Evolutionary conservation across 2,797 vertebrate species (phyloP).

Genomic region (Acrossocheilus wenchowensis): DNA sequence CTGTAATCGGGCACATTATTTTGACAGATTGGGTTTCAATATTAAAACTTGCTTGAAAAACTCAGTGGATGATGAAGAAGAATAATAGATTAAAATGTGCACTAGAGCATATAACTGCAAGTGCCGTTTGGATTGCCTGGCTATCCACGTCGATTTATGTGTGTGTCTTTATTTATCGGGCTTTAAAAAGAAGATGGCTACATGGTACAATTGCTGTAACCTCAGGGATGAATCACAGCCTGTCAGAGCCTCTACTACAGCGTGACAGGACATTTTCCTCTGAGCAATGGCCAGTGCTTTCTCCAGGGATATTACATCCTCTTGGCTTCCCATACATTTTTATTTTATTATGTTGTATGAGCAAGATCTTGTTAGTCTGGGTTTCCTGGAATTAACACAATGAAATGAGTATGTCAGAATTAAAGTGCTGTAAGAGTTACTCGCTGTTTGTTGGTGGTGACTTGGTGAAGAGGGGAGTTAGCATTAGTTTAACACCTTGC

Average conservation of each 20-base stretch:
- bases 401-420: background rate
- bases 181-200: slow-evolving; percentile 76
- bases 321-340: background rate
- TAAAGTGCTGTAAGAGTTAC: background rate
- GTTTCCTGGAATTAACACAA: background rate
- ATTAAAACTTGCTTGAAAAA: slow-evolving; percentile 72
- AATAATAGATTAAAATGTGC: slow-evolving; percentile 79
- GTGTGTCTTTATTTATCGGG: slow-evolving; percentile 73
- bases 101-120: slow-evolving; percentile 72
- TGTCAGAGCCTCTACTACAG: slow-evolving; percentile 50
- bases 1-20: slow-evolving; percentile 1
- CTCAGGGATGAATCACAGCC: slow-evolving; percentile 74
- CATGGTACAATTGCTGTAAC: slow-evolving; percentile 71
- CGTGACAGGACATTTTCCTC: slow-evolving; percentile 67
- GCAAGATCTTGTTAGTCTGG: background rate
- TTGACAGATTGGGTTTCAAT: slow-evolving; percentile 73
- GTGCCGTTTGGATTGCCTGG: background rate
- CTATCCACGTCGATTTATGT: slow-evolving; percentile 59
- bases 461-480: slow-evolving; percentile 21
- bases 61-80: slow-evolving; percentile 72
- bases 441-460: slow-evolving; percentile 13
- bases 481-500: slow-evolving; percentile 33
- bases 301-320: slow-evolving; percentile 45
- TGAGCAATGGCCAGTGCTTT: slow-evolving; percentile 66
- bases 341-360: slow-evolving; percentile 8